These are phyloP conservation scores for Steinernema hermaphroditum DNA, from an alignment of 2,888 invertebrate species.

Conservation along the genomic window DNA sequence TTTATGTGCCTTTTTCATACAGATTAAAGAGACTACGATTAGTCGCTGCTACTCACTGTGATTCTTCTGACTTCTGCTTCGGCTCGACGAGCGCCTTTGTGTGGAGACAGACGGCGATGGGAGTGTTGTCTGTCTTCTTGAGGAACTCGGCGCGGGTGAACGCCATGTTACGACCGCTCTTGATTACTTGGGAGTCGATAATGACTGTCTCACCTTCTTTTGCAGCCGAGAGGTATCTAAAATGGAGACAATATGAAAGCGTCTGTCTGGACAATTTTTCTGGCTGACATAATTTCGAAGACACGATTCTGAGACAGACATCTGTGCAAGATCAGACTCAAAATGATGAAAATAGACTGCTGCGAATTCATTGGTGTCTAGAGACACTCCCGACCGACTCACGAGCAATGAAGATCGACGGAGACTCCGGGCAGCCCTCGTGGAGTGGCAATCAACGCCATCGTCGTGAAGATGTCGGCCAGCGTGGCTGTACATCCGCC, in stretches of 20 bases:
- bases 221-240: constrained; percentile 79
- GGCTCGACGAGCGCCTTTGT: constrained; percentile 72
- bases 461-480: constrained; percentile 60
- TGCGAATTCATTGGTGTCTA: no score
- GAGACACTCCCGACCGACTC: no score
- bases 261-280: not conserved
- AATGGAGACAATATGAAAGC: constrained; percentile 60
- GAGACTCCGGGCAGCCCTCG: constrained; percentile 76
- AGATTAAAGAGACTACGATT: no score
- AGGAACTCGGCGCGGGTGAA: constrained; percentile 80
- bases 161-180: constrained; percentile 79
- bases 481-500: constrained; percentile 61
- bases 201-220: constrained; percentile 78
- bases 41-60: no score
- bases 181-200: constrained; percentile 79
- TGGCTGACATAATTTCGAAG: no score
- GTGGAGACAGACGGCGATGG: constrained; percentile 82
- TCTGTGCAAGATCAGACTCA: no score
- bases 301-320: no score
- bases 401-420: constrained; percentile 81
- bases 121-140: constrained; percentile 76
- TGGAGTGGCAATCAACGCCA: constrained; percentile 65
- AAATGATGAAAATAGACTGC: no score
- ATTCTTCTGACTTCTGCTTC: not conserved
- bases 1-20: not conserved